A percentile compares a stretch with the other conserved stretches of the same genome.
Evolutionary conservation across 1,140 invertebrate species (phyloP).

Genomic region (Nasonia vitripennis): DNA sequence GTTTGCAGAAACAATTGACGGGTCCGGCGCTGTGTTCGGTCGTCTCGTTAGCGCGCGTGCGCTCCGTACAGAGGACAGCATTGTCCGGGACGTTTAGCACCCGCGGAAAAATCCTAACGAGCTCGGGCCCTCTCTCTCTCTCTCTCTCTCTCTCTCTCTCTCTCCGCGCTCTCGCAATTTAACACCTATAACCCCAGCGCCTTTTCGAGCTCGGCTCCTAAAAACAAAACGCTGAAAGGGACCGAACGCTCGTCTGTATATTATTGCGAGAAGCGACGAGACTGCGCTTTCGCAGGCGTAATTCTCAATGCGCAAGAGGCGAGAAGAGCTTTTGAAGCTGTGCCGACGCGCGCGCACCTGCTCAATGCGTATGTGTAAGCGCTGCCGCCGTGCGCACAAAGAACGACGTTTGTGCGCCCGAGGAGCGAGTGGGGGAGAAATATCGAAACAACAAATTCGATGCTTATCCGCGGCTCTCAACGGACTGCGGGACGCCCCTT

Average conservation of each 20-base stretch:
- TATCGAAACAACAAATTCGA: not conserved
- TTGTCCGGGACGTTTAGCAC: constrained; percentile 73
- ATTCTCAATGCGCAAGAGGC: not conserved
- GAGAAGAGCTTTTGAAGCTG: constrained; percentile 7
- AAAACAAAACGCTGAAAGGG: not conserved
- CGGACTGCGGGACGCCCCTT: too few species aligned
- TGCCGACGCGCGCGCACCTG: too few species aligned
- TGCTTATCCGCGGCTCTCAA: not conserved
- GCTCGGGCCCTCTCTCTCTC: constrained; percentile 52
- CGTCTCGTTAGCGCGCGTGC: constrained; percentile 73
- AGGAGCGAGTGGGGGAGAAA: not conserved
- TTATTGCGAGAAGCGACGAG: not conserved
- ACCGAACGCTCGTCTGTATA: not conserved
- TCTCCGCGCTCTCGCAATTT: not conserved
- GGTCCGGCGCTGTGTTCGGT: constrained; percentile 67
- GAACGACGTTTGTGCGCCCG: not conserved
- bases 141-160: not conserved
- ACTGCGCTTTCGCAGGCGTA: constrained; percentile 23
- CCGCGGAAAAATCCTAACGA: constrained; percentile 75
- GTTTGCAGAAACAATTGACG: constrained; percentile 76
- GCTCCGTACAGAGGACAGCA: constrained; percentile 71
- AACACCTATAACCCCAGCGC: constrained; percentile 13
- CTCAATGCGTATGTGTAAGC: not conserved
- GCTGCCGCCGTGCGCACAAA: not conserved
- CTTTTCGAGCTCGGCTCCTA: not conserved